Percentiles rank a stretch among this genome's conserved stretches.
phyloP scores from a whole-genome alignment of 2,113 vertebrate species.

The Pseudopipra pipra region DNA sequence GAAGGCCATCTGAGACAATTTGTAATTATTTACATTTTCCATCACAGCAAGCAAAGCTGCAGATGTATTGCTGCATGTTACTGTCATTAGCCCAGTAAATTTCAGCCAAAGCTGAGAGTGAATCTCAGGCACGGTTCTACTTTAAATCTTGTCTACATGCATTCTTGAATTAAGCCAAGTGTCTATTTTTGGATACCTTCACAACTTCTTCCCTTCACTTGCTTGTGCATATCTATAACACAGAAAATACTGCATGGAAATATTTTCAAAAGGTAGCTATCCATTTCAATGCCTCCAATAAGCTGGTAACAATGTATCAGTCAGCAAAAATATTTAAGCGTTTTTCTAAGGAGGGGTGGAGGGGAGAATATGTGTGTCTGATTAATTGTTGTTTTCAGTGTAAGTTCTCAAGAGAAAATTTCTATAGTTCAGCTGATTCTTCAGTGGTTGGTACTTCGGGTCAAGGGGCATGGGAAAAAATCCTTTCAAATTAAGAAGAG shows the following conservation, averaged over 20 bases:
- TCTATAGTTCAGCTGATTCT: not conserved
- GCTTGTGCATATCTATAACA: not conserved
- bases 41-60: not conserved
- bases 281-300: not conserved
- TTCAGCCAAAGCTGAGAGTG: not conserved
- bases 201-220: not conserved
- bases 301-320: not conserved
- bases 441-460: rapidly evolving
- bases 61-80: not conserved
- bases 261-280: not conserved
- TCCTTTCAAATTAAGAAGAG: not conserved
- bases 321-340: not conserved
- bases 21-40: not conserved
- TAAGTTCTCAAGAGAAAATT: not conserved
- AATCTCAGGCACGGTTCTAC: not conserved
- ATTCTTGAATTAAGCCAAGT: not conserved
- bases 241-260: not conserved
- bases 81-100: not conserved
- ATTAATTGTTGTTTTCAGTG: not conserved
- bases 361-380: rapidly evolving
- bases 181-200: not conserved
- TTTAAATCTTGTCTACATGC: not conserved
- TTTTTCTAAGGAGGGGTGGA: not conserved
- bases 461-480: not conserved
- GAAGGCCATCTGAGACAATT: not conserved